These are phyloP conservation scores for Nanger granti DNA, from an alignment of 2,113 vertebrate species.

Conservation along the genomic window DNA sequence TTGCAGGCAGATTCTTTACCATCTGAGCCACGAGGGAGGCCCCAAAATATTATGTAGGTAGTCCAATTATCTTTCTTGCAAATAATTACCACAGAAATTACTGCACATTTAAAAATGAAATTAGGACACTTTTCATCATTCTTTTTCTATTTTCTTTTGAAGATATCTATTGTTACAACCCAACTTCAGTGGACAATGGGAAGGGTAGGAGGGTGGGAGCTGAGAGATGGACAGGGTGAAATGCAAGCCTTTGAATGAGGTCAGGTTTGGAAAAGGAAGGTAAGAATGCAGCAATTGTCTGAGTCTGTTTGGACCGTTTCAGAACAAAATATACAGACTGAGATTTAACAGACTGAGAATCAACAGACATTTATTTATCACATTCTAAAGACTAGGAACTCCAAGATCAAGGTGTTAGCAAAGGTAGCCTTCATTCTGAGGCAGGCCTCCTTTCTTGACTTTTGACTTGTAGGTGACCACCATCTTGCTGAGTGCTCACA, in stretches of 20 bases:
- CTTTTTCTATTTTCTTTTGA: not conserved
- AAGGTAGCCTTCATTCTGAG: not conserved
- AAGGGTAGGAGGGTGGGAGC: not conserved
- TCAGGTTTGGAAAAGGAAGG: not conserved
- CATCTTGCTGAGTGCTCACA: not conserved
- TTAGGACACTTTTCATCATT: not conserved
- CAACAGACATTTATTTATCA: not conserved
- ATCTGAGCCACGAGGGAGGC: not conserved
- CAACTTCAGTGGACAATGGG: not conserved
- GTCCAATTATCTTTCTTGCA: not conserved
- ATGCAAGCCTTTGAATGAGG: not conserved
- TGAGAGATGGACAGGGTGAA: not conserved
- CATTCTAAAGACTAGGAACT: not conserved
- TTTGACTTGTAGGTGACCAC: not conserved
- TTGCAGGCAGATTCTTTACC: not conserved
- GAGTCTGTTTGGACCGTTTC: not conserved
- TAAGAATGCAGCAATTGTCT: not conserved
- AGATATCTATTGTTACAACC: not conserved
- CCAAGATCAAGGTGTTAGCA: not conserved
- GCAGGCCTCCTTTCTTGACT: not conserved
- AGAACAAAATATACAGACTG: not conserved
- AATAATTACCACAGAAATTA: not conserved
- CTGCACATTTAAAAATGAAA: conserved; percentile 1
- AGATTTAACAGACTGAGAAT: not conserved
- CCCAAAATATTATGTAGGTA: not conserved